Evolutionary conservation across 2,888 invertebrate genomes (phyloP), one percentile per base, ranked within the genome.

Genomic region (Pimpla rufipes): DNA sequence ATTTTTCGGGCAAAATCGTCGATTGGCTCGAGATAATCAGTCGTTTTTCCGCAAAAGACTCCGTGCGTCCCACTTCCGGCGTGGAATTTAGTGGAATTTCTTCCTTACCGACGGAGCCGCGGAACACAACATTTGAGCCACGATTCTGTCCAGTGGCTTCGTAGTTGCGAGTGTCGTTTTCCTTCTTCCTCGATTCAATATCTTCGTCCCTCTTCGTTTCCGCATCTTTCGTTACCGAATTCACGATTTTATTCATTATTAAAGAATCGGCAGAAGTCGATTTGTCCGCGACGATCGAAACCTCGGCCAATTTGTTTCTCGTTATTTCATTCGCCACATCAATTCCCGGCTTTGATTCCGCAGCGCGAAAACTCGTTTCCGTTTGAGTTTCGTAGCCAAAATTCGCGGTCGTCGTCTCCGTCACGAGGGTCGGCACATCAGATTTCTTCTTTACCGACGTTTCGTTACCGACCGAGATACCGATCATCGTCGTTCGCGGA

Each of bases 231-330:
- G 50, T n/a, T 11, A n/a, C 29, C 21, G n/a, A 47, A 66, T 75
- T 16, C 29, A 40, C 16, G 5, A n/a, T 40, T 52, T 23, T 7
- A 16, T 40, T 16, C 6, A 52, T 23, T 8, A 16, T 21, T 0
- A 29, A 37, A 6, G 50, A 21, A n/a, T 64, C 50, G 0, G 8
- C 62, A 21, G 35, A 47, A n/a, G 13, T 35, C 2, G 35, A 23
- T 13, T 47, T 18, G n/a, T 74, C 62, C 1, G 57, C 8, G 6
- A 57, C n/a, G 2, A 29, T 73, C 40, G 74, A 64, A 11, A 37
- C 21, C 18, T 37, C 35, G 29, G 3, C 23, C 6, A 6, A 23
- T 66, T n/a, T 66, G 5, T 16, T 73, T 18, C 10, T 62, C 1
- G 11, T 37, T n/a, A 50, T n/a, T 7, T 64, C 13, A 16, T 73